Evolutionary conservation across 2,113 vertebrate species (phyloP), one percentile per base, ranked within the genome.

Genomic region (Salvelinus sp.): DNA sequence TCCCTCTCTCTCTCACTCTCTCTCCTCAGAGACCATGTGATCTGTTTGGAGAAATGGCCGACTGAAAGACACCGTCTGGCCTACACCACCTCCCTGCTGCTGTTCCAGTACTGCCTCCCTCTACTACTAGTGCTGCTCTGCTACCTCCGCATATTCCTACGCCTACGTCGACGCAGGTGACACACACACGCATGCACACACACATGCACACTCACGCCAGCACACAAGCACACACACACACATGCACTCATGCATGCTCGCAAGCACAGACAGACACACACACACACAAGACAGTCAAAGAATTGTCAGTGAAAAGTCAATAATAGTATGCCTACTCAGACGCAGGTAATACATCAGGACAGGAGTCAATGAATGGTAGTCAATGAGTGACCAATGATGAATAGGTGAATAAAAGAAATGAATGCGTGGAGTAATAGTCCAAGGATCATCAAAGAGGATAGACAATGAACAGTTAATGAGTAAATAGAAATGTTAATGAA

Each of bases 41-140:
- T 90, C 78, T 94, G 93, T 4, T 88, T 92, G 74, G 93, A 94
- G 85, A 77, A 76, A 67, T 94, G 93, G 93, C 91, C 93, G 0
- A 91, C 93, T 0, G 90, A 92, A 7, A 73, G 77, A 16, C 92
- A 93, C n/a, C 91, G 93, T 0, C 90, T 94, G 0, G 87, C 89
- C 75, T 94, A 94, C 84, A 93, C 92, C 4, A 94, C 93, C 9
- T 91, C 90, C 2, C 87, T 94, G 83, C 82, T 94, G 68, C 83
- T 93, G 70, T 91, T 93, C 86, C 93, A 94, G 88, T 94, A 94
- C 85, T 93, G 92, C 79, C 82, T 94, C 16, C 93, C 93, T 0
- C 83, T 94, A 6, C 71, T 90, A 60, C 85, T 94, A 75, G 92
- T 94, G 78, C 86, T 94, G 2, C 82, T 88, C 71, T 94, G 93